phyloP scores from a whole-genome alignment of 2,888 invertebrate genomes.

The Ethmia dodecea region DNA sequence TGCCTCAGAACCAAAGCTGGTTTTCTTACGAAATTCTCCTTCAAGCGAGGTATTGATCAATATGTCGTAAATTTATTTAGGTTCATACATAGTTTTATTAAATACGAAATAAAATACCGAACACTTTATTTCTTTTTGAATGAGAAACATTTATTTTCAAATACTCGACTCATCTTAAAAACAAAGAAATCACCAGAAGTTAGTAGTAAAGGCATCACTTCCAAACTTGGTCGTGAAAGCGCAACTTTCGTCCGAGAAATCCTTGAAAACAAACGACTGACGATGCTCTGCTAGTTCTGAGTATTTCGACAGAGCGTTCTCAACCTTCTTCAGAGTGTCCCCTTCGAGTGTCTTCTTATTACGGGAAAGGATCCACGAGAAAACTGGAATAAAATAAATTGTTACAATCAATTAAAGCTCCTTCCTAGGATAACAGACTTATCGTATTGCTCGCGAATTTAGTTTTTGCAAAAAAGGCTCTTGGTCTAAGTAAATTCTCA shows the following conservation, averaged over 20 bases:
- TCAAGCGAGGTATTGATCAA: no score
- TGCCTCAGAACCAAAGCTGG: no score
- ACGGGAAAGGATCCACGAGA: constrained; percentile 57
- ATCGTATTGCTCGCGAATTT: no score
- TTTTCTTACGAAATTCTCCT: no score
- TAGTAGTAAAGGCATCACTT: constrained; percentile 53
- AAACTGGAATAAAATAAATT: constrained; percentile 45
- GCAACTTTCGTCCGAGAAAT: constrained; percentile 49
- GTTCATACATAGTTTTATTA: no score
- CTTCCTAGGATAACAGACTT: no score
- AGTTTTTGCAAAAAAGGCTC: no score
- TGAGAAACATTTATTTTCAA: background rate
- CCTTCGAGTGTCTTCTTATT: constrained; percentile 50
- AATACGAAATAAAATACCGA: no score
- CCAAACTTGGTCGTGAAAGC: constrained; percentile 43
- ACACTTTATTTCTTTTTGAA: no score
- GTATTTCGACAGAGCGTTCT: constrained; percentile 51
- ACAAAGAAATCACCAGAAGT: constrained; percentile 46
- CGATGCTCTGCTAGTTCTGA: constrained; percentile 52
- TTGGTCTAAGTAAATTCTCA: no score
- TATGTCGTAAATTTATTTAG: no score
- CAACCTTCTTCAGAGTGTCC: constrained; percentile 45
- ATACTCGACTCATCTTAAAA: background rate
- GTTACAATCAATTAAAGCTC: no score
- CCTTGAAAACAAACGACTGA: constrained; percentile 52